Percentiles rank a stretch among this genome's conserved stretches.
phyloP scores from a whole-genome alignment of 2,113 vertebrate genomes.

The Stigmatopora argus region DNA sequence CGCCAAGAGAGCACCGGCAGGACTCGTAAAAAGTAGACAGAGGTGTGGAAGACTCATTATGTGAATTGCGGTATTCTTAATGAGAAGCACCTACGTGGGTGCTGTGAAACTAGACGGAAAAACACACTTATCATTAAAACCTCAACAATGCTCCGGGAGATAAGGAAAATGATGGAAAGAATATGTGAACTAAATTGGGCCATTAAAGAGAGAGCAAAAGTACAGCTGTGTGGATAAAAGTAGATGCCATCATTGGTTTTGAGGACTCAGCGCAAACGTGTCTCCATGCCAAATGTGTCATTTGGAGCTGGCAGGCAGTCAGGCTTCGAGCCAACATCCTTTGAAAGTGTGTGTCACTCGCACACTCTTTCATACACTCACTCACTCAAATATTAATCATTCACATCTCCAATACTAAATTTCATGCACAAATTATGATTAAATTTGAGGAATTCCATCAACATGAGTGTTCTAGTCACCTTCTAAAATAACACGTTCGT shows the following conservation, averaged over 20 bases:
- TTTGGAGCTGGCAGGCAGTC: slow-evolving; percentile 28
- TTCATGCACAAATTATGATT: too few relatives aligned
- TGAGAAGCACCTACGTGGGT: slow-evolving; percentile 4
- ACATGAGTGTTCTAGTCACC: too few relatives aligned
- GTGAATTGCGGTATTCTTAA: slow-evolving; percentile 21
- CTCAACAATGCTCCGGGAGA: background rate
- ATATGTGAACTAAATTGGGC: slow-evolving; percentile 17
- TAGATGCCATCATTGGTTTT: slow-evolving; percentile 21
- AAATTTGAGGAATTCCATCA: too few relatives aligned
- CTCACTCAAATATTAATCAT: background rate
- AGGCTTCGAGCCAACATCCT: slow-evolving; percentile 49
- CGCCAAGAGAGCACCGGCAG: background rate
- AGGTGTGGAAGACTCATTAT: slow-evolving; percentile 18
- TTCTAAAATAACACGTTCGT: too few relatives aligned
- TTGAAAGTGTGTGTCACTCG: slow-evolving; percentile 31
- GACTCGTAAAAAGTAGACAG: slow-evolving; percentile 5
- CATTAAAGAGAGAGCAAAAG: slow-evolving; percentile 18
- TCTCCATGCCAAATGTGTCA: slow-evolving; percentile 46
- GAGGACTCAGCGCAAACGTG: slow-evolving; percentile 38
- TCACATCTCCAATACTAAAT: too few relatives aligned
- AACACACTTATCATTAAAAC: background rate
- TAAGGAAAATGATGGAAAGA: slow-evolving; percentile 8
- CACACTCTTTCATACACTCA: slow-evolving; percentile 45
- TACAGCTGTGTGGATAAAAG: slow-evolving; percentile 23
- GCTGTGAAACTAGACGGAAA: slow-evolving; percentile 11